Evolutionary conservation across 2,888 invertebrate species (phyloP).

Genomic region (Pristionchus entomophagus): DNA sequence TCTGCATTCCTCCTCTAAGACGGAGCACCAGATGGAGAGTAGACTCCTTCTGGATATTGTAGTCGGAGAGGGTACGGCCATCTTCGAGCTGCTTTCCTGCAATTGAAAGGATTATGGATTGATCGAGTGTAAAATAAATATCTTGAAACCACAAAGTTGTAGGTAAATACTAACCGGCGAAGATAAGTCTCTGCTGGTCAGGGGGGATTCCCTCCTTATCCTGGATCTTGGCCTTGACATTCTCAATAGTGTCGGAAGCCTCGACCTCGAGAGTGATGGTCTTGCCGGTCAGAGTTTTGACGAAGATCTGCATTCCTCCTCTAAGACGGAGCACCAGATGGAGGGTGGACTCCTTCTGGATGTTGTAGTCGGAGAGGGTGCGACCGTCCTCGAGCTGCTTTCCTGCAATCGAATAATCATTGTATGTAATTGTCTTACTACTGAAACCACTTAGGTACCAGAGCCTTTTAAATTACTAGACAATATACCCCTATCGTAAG

Average conservation of each 20-base stretch:
- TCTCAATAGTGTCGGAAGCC: constrained; percentile 73
- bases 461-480: not conserved
- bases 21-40: constrained; percentile 51
- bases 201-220: constrained; percentile 74
- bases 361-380: constrained; percentile 52
- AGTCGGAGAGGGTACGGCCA: constrained; percentile 64
- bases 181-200: constrained; percentile 72
- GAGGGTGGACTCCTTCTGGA: constrained; percentile 66
- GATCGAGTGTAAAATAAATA: not conserved
- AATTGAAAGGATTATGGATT: not conserved
- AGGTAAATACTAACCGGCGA: constrained; percentile 58
- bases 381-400: constrained; percentile 66
- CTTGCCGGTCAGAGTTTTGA: constrained; percentile 93
- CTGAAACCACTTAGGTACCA: not conserved
- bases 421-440: constrained; percentile 14
- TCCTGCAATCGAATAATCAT: constrained; percentile 48
- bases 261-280: constrained; percentile 79
- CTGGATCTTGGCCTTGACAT: constrained; percentile 74
- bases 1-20: constrained; percentile 84
- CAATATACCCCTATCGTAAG: not conserved
- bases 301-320: constrained; percentile 89
- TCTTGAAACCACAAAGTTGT: not conserved
- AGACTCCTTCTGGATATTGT: constrained; percentile 68
- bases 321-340: constrained; percentile 40
- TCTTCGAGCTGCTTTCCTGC: constrained; percentile 63